These are phyloP conservation scores for Philaethria dido DNA, from an alignment of 2,888 invertebrate genomes.

Conservation along the genomic window DNA sequence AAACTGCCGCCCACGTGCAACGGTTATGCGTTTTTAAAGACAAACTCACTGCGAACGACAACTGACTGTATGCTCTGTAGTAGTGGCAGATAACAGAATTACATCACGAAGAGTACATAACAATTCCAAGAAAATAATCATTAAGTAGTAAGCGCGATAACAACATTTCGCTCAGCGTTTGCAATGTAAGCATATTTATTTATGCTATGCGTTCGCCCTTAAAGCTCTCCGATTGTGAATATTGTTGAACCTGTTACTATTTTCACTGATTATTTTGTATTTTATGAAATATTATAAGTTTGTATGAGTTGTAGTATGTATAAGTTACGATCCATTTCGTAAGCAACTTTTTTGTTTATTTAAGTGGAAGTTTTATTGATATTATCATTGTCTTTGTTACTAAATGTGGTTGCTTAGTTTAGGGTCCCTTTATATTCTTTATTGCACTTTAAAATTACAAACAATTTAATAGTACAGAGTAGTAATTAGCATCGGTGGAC, in stretches of 20 bases:
- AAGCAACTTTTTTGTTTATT: no score
- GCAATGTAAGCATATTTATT: constrained; percentile 15
- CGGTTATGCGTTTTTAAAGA: constrained; percentile 7
- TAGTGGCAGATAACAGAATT: constrained; percentile 31
- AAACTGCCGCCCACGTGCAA: background rate
- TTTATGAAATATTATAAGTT: background rate
- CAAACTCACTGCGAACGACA: background rate
- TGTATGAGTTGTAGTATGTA: no score
- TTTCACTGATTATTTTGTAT: background rate
- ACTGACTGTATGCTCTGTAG: constrained; percentile 1
- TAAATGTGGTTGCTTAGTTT: no score
- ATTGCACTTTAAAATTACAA: no score
- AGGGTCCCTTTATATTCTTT: no score
- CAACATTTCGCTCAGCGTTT: constrained; percentile 28
- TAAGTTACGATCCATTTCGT: no score
- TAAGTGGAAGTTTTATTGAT: no score
- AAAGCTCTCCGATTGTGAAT: background rate
- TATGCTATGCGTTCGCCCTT: background rate
- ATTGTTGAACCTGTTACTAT: background rate
- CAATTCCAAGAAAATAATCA: constrained; percentile 39
- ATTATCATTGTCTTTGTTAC: no score
- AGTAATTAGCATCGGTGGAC: no score
- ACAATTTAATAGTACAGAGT: no score
- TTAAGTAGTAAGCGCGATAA: constrained; percentile 31
- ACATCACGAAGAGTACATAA: constrained; percentile 32